Base-by-base conservation (phyloP, 2,797 vertebrate species). In the Onychomys arenicola region DNA sequence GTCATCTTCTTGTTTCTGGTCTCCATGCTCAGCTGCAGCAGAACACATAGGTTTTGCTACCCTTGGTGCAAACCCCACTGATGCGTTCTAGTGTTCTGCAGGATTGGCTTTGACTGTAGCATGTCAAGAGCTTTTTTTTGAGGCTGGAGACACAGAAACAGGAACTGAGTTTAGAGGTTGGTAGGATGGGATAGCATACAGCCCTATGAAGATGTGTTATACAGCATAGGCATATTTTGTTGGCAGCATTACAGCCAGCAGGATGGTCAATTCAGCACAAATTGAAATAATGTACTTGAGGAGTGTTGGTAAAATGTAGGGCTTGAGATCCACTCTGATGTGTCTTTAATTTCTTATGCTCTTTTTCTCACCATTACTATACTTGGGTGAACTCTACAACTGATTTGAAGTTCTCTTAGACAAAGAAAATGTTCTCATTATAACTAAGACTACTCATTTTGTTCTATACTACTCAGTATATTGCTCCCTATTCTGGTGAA, bases 1-100 rank as follows among this genome's bases (percentile, higher is more conserved):
- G 21, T n/a, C 13, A 27, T 63, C 43, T 63, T 27, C 1, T 21
- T 10, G 17, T 34, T 43, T 34, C 37, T 61, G 17, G 5, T 13
- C 59, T 65, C 37, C 8, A 19, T 21, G 29, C 10, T 84, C 17
- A 84, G 40, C 0, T 1, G 40, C 59, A 65, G 10, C 59, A 65
- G 59, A 46, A 11, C 3, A 21, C 2, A 9, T 21, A 29, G 8
- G 0, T 3, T 63, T 19, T 19, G 5, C 0, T 0, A 2, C 4
- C 7, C 10, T 1, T 63, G 2, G 0, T 34, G 40, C 59, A 84
- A 40, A 6, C 6, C 5, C 59, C 27, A 29, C 2, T 46, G 10
- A 23, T 2, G 29, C 9, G 8, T 65, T 84, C 59, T 19, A 0
- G 7, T 4, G 2, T 7, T 34, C 0, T 84, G 40, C 14, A 46